Percentiles rank a stretch among this genome's conserved stretches.
Conservation (phyloP, 2,888 invertebrate species). For the Cryptocephalus primarius region DNA sequence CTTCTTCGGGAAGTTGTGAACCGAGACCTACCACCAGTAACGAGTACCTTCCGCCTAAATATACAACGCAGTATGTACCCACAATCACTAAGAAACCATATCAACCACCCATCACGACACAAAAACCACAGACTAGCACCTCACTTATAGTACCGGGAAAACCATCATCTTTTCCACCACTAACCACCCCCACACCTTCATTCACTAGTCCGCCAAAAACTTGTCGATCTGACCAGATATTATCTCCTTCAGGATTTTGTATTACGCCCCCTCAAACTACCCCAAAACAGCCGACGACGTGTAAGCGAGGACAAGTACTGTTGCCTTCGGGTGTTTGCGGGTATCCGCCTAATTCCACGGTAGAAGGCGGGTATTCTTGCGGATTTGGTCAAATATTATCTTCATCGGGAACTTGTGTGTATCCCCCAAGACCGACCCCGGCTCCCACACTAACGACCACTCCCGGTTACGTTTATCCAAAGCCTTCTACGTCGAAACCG, state of each 20-base stretch:
- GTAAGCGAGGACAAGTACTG: conserved; percentile 7
- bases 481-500: conserved; percentile 3
- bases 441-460: neutral
- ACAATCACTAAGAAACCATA: conserved; percentile 16
- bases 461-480: neutral
- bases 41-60: conserved; percentile 19
- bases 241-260: conserved; percentile 11
- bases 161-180: neutral
- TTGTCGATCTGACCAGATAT: conserved; percentile 11
- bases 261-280: neutral
- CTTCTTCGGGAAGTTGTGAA: conserved; percentile 13
- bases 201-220: conserved; percentile 1
- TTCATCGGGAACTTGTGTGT: conserved; percentile 8
- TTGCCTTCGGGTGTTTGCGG: conserved; percentile 5
- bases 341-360: neutral
- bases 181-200: neutral
- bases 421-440: conserved; percentile 3
- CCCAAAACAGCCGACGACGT: neutral
- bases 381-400: conserved; percentile 4
- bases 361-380: conserved; percentile 3
- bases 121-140: conserved; percentile 6
- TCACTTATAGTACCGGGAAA: too few species aligned
- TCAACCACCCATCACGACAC: conserved; percentile 10
- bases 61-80: conserved; percentile 20
- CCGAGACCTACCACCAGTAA: conserved; percentile 7